Evolutionary conservation across 2,888 invertebrate species (phyloP).

Genomic region (Heliconius erato): DNA sequence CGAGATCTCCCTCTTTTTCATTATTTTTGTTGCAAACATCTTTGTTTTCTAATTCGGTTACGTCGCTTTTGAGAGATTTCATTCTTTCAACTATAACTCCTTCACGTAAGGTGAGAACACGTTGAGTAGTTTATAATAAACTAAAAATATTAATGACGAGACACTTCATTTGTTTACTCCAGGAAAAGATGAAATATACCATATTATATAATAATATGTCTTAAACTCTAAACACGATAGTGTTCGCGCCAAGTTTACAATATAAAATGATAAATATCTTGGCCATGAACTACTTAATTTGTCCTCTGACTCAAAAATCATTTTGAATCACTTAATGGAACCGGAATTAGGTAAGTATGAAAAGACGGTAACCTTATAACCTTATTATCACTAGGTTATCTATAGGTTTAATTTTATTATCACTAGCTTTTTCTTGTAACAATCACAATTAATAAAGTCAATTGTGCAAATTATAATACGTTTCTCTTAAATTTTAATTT

Average conservation of each 20-base stretch:
- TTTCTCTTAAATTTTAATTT: background rate
- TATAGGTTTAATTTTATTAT: background rate
- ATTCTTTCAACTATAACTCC: background rate
- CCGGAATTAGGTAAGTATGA: background rate
- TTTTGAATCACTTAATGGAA: background rate
- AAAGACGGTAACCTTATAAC: background rate
- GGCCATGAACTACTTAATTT: conserved; percentile 1
- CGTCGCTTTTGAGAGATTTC: conserved; percentile 4
- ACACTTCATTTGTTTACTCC: background rate
- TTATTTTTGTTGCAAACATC: conserved; percentile 5
- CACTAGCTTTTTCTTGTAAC: background rate
- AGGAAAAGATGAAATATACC: conserved; percentile 3
- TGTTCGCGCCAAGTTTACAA: conserved; percentile 1
- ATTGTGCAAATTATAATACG: background rate
- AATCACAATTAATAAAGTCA: too few relatives aligned
- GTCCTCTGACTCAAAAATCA: background rate
- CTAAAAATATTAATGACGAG: background rate
- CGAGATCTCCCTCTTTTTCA: conserved; percentile 52
- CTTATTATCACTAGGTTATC: too few relatives aligned
- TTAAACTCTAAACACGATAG: conserved; percentile 3
- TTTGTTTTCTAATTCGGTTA: conserved; percentile 1
- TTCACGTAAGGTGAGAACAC: background rate
- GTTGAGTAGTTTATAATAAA: background rate
- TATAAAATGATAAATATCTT: background rate
- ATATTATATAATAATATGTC: background rate